These are phyloP conservation scores for Phrynosoma blainvillii DNA, from an alignment of 2,113 vertebrate genomes.

Conservation along the genomic window DNA sequence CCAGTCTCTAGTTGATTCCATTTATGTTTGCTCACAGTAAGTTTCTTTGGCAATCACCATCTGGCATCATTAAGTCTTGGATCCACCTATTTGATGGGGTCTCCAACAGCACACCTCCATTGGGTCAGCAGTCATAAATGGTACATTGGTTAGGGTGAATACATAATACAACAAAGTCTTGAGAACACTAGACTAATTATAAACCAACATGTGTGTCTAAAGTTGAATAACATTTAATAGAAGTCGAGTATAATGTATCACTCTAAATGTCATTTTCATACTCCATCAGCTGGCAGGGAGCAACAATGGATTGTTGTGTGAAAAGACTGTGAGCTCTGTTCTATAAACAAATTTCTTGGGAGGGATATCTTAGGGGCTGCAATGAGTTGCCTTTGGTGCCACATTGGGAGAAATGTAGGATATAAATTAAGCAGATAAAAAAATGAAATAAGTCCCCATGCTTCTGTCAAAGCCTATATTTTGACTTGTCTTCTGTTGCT, in stretches of 20 bases:
- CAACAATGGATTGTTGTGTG: not conserved
- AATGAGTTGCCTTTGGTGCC: too few species aligned
- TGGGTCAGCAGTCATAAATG: constrained; percentile 20
- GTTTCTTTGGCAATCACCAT: constrained; percentile 41
- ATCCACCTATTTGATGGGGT: constrained; percentile 8
- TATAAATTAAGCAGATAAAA: too few species aligned
- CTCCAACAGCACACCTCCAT: not conserved
- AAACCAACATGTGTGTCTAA: not conserved
- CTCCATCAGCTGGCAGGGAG: not conserved
- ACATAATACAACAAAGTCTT: not conserved
- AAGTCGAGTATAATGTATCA: not conserved
- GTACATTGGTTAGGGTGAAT: not conserved
- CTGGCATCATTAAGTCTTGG: constrained; percentile 16
- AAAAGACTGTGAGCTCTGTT: not conserved
- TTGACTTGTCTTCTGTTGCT: not conserved
- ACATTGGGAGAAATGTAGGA: too few species aligned
- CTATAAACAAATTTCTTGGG: not conserved
- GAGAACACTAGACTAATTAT: not conserved
- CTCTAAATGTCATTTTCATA: not conserved
- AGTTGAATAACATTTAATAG: not conserved
- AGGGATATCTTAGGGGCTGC: not conserved
- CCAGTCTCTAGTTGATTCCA: constrained; percentile 14
- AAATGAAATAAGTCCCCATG: too few species aligned
- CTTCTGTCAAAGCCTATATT: too few species aligned
- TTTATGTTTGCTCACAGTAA: constrained; percentile 32